These are phyloP conservation scores for Chaetophractus vellerosus DNA, from an alignment of 2,797 vertebrate species.

Conservation along the genomic window DNA sequence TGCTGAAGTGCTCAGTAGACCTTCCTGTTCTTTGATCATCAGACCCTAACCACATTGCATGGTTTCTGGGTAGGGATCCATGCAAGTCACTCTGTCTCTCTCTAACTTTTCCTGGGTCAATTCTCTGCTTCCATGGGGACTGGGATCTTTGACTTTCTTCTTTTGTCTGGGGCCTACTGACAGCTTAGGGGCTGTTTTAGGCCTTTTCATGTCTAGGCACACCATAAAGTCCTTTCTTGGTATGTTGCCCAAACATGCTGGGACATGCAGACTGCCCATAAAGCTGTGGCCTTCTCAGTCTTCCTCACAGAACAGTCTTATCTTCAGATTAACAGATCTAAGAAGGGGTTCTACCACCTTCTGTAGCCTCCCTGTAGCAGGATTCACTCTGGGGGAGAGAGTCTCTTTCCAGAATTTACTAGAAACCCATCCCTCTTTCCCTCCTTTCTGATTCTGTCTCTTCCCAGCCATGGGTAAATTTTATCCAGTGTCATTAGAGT, in stretches of 20 bases:
- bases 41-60: background rate
- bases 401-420: background rate
- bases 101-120: background rate
- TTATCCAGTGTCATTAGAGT: background rate
- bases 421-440: too few species aligned
- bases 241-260: too few species aligned
- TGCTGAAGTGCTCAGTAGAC: background rate
- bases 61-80: background rate
- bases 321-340: background rate
- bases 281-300: too few species aligned
- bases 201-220: background rate
- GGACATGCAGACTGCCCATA: background rate
- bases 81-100: background rate
- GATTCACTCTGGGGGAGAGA: background rate
- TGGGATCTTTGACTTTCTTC: background rate
- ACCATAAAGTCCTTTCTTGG: too few species aligned
- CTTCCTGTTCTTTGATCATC: background rate
- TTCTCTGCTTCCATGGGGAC: too few species aligned
- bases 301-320: background rate
- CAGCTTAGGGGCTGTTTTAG: fast-evolving
- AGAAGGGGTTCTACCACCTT: background rate
- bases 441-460: too few species aligned
- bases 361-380: background rate
- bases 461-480: background rate
- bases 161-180: background rate